phyloP scores from a whole-genome alignment of 2,888 invertebrate genomes.

The Drosophila mayaguana region DNA sequence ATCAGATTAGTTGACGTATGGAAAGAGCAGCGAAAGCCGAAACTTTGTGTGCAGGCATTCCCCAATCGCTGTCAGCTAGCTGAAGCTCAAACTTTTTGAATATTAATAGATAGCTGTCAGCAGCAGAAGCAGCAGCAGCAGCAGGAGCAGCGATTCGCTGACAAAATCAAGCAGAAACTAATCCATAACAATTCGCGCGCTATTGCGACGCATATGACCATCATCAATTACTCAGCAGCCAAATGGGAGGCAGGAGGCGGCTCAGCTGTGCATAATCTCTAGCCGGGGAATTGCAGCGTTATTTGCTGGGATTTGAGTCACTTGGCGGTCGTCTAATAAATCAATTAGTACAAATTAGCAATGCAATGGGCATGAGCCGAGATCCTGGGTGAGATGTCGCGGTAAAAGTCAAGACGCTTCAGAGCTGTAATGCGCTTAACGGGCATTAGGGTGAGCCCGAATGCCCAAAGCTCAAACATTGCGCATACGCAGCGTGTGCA shows the following conservation, averaged over 20 bases:
- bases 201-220: slow-evolving; percentile 15
- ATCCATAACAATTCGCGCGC: slow-evolving; percentile 48
- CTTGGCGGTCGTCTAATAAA: slow-evolving; percentile 46
- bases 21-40: slow-evolving; percentile 3
- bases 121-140: slow-evolving; percentile 20
- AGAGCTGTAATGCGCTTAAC: slow-evolving; percentile 53
- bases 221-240: slow-evolving; percentile 52
- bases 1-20: slow-evolving; percentile 11
- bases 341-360: slow-evolving; percentile 52
- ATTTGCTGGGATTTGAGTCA: slow-evolving; percentile 12
- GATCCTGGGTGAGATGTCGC: background rate
- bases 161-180: slow-evolving; percentile 41
- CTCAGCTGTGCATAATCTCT: slow-evolving; percentile 29
- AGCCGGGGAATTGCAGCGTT: slow-evolving; percentile 21
- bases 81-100: slow-evolving; percentile 43
- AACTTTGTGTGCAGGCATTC: slow-evolving; percentile 33
- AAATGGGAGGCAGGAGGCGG: background rate
- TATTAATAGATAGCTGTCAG: slow-evolving; percentile 62
- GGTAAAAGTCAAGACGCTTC: slow-evolving; percentile 35
- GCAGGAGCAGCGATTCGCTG: background rate
- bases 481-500: slow-evolving; percentile 53
- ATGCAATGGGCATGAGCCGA: slow-evolving; percentile 28
- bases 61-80: slow-evolving; percentile 48
- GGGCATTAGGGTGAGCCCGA: slow-evolving; percentile 28
- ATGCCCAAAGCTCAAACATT: slow-evolving; percentile 37